Conservation (phyloP, 2,113 vertebrate genomes). For the Panthera leo region DNA sequence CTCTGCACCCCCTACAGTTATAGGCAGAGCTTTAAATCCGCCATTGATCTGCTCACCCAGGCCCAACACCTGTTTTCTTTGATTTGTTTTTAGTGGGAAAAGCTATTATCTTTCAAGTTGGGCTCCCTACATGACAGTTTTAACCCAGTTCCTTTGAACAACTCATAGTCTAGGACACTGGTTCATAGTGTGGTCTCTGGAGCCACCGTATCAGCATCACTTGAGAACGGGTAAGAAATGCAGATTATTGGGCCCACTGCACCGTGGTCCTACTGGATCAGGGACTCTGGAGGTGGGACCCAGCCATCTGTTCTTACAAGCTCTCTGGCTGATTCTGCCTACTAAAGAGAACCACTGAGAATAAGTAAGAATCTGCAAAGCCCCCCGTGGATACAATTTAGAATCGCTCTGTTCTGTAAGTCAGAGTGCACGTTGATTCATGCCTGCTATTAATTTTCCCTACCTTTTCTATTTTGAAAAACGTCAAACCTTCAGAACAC, state of each 20-base stretch:
- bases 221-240: neutral
- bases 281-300: neutral
- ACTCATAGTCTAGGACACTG: neutral
- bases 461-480: conserved; percentile 26
- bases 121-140: neutral
- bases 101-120: neutral
- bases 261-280: neutral
- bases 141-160: neutral
- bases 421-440: neutral
- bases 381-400: neutral
- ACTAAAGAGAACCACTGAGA: neutral
- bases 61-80: neutral
- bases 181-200: neutral
- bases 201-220: neutral
- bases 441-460: neutral
- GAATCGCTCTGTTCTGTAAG: neutral
- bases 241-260: neutral
- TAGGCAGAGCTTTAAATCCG: neutral
- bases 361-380: neutral
- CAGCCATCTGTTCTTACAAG: neutral
- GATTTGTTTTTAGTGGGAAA: neutral
- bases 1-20: neutral
- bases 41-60: neutral
- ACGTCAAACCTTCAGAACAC: neutral
- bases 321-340: neutral